Conservation (phyloP, 2,797 vertebrate species). For the Phoeniculus purpureus region DNA sequence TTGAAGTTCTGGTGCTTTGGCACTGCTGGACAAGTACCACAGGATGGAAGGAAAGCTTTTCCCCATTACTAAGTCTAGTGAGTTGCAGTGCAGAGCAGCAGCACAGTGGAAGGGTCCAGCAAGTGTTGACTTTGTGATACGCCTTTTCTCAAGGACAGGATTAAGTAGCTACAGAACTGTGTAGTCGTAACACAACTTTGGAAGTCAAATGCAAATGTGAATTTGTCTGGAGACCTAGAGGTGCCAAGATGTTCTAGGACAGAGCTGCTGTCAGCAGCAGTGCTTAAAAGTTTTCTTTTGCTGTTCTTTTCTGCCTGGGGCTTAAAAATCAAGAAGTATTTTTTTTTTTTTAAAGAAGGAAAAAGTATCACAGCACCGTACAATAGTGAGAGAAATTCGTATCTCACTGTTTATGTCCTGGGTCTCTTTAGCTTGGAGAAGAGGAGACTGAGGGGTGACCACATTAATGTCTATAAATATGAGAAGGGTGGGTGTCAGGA, state of each 20-base stretch:
- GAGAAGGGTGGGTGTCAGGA: too few relatives aligned
- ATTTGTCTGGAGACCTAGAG: background rate
- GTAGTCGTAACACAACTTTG: background rate
- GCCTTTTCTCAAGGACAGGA: background rate
- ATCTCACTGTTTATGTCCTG: background rate
- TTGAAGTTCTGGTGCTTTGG: background rate
- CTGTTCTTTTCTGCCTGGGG: background rate
- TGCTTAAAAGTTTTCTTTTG: background rate
- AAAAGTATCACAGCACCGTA: background rate
- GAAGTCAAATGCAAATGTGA: slow-evolving; percentile 18
- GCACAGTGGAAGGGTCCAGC: background rate
- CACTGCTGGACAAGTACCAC: background rate
- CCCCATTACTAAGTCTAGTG: background rate
- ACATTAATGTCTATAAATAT: too few relatives aligned
- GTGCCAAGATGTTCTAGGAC: background rate
- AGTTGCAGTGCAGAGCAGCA: background rate
- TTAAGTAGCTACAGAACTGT: background rate
- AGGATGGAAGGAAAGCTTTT: background rate
- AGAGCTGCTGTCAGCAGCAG: background rate
- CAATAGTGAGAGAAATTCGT: background rate
- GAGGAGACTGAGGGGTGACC: too few relatives aligned
- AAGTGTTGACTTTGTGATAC: background rate
- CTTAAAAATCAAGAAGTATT: background rate
- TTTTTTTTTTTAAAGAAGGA: background rate
- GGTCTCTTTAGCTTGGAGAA: background rate